Percentiles rank a stretch among this genome's conserved stretches.
Evolutionary conservation across 1,140 invertebrate species (phyloP).

Genomic region (Drosophila parvula): DNA sequence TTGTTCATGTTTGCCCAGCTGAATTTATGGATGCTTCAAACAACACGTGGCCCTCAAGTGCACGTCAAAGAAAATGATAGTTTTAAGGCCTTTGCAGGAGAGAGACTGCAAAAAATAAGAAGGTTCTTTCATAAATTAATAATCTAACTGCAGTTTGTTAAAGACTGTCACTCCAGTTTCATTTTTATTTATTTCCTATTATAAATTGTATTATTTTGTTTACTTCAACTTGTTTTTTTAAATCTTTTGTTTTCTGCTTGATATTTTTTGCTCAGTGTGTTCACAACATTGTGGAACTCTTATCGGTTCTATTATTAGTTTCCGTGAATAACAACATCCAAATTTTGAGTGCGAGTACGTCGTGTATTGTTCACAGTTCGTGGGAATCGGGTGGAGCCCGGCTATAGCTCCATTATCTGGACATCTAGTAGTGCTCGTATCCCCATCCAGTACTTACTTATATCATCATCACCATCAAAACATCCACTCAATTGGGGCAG

Average conservation of each 20-base stretch:
- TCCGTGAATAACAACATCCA: conserved; percentile 33
- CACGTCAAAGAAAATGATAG: not conserved
- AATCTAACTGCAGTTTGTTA: too few relatives aligned
- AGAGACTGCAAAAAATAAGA: not conserved
- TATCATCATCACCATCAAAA: conserved; percentile 9
- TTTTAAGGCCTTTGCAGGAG: not conserved
- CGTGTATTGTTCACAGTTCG: conserved; percentile 12
- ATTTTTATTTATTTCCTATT: not conserved
- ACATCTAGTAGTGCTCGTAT: conserved; percentile 12
- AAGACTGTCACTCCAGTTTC: not conserved
- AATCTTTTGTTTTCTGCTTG: too few relatives aligned
- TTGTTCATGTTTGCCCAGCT: conserved; percentile 44
- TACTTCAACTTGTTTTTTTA: not conserved
- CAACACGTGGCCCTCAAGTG: conserved; percentile 12
- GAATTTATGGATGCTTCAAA: conserved; percentile 56
- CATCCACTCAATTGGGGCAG: conserved; percentile 28
- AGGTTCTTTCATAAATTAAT: not conserved
- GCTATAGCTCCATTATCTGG: conserved; percentile 25
- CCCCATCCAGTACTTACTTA: conserved; percentile 13
- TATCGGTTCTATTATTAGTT: conserved; percentile 31
- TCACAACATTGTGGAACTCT: conserved; percentile 2
- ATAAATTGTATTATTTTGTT: not conserved
- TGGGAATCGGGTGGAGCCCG: conserved; percentile 2
- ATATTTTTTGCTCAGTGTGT: conserved; percentile 7
- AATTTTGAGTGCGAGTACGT: conserved; percentile 12